Percentiles rank a stretch among this genome's conserved stretches.
Conservation (phyloP, 2,888 invertebrate species). For the Linnaemya tessellans region DNA sequence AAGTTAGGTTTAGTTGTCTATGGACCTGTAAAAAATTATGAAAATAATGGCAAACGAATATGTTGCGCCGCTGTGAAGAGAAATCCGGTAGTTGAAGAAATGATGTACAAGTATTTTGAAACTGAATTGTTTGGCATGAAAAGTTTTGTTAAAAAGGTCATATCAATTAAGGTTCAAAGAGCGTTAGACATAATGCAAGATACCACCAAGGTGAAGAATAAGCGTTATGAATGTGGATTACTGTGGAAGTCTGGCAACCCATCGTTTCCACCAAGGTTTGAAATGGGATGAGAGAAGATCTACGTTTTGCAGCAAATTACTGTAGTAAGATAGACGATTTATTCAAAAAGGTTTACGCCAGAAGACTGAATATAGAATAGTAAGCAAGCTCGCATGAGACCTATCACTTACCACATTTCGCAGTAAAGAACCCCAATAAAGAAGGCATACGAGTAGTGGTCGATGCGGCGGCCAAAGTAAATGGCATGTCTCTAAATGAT, state of each 20-base stretch:
- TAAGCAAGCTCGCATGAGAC: neutral
- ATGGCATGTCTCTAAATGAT: slow-evolving; percentile 57
- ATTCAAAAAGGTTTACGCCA: slow-evolving; percentile 4
- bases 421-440: slow-evolving; percentile 28
- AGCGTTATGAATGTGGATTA: neutral
- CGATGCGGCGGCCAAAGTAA: slow-evolving; percentile 52
- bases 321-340: slow-evolving; percentile 6
- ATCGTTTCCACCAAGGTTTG: neutral
- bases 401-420: slow-evolving; percentile 42
- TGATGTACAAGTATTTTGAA: neutral
- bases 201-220: neutral
- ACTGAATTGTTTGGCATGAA: slow-evolving; percentile 5
- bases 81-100: neutral
- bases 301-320: neutral
- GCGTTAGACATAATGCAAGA: neutral
- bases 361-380: neutral
- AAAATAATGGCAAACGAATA: neutral
- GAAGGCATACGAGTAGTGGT: slow-evolving; percentile 15
- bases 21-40: neutral
- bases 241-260: neutral
- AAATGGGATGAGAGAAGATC: neutral
- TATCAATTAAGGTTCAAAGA: neutral
- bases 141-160: neutral
- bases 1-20: neutral
- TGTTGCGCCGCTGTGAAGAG: neutral